Conservation (phyloP, 2,113 vertebrate genomes). For the Upupa epops region DNA sequence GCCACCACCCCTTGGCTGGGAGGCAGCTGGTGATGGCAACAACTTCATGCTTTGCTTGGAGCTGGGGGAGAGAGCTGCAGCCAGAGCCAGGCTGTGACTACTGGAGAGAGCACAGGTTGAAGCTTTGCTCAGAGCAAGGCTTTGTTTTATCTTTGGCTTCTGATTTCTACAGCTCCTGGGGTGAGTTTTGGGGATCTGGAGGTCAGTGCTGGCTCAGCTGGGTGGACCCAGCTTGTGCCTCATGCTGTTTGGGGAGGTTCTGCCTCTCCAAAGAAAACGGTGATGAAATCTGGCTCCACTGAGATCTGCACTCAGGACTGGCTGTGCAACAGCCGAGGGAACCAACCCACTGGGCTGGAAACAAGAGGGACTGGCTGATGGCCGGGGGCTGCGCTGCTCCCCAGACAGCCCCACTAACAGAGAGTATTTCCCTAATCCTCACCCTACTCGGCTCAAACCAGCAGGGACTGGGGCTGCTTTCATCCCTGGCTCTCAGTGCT, state of each 20-base stretch:
- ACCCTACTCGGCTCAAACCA: accelerated
- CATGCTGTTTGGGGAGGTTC: not conserved
- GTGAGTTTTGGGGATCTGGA: not conserved
- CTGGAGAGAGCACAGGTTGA: not conserved
- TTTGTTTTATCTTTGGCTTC: not conserved
- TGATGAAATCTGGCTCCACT: not conserved
- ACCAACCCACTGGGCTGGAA: not conserved
- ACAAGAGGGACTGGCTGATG: accelerated
- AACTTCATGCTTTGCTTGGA: not conserved
- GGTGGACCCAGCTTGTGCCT: accelerated
- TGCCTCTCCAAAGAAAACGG: not conserved
- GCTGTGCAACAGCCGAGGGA: not conserved
- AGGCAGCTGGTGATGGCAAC: not conserved
- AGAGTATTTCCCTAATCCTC: not conserved
- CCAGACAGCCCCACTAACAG: not conserved
- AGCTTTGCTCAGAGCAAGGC: not conserved
- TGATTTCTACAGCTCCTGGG: not conserved
- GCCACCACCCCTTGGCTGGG: not conserved
- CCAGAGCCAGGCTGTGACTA: not conserved
- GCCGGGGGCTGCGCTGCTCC: not conserved
- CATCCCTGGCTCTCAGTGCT: not conserved
- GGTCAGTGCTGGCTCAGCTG: not conserved
- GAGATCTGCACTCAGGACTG: not conserved
- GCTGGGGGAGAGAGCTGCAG: not conserved
- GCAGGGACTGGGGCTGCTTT: accelerated